phyloP scores from a whole-genome alignment of 2,113 vertebrate genomes.

The Perca flavescens region DNA sequence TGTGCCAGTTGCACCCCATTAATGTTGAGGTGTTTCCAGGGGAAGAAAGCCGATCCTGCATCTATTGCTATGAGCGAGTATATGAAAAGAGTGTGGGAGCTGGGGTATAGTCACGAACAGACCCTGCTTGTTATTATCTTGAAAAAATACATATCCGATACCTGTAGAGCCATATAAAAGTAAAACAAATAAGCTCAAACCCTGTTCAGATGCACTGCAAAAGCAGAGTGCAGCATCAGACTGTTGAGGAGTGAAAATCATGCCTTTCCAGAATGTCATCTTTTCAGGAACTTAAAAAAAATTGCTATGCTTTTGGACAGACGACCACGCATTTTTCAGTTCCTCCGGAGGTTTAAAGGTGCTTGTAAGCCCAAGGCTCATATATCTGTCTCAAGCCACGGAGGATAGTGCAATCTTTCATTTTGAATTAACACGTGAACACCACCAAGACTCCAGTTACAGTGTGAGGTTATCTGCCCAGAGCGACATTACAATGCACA shows the following conservation, averaged over 20 bases:
- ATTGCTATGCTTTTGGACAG: conserved; percentile 58
- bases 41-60: conserved; percentile 18
- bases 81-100: conserved; percentile 8
- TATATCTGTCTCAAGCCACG: conserved; percentile 55
- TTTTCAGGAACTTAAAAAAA: conserved; percentile 48
- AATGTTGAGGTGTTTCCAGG: conserved; percentile 41
- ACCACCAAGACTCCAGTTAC: conserved; percentile 41
- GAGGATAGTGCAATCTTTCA: conserved; percentile 60
- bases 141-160: conserved; percentile 30
- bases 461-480: conserved; percentile 43
- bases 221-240: background rate
- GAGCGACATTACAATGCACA: conserved; percentile 49
- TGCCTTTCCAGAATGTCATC: conserved; percentile 47
- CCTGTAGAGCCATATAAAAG: conserved; percentile 22
- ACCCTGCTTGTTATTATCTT: conserved; percentile 35
- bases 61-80: conserved; percentile 26
- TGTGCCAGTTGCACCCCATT: conserved; percentile 21
- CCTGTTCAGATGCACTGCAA: background rate
- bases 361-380: conserved; percentile 51
- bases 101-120: conserved; percentile 15
- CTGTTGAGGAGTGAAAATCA: conserved; percentile 15
- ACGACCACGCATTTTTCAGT: conserved; percentile 31
- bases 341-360: conserved; percentile 57
- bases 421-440: conserved; percentile 67
- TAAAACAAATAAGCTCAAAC: conserved; percentile 25